Base-by-base conservation (phyloP, 2,113 vertebrate species). In the Syrrhaptes paradoxus region DNA sequence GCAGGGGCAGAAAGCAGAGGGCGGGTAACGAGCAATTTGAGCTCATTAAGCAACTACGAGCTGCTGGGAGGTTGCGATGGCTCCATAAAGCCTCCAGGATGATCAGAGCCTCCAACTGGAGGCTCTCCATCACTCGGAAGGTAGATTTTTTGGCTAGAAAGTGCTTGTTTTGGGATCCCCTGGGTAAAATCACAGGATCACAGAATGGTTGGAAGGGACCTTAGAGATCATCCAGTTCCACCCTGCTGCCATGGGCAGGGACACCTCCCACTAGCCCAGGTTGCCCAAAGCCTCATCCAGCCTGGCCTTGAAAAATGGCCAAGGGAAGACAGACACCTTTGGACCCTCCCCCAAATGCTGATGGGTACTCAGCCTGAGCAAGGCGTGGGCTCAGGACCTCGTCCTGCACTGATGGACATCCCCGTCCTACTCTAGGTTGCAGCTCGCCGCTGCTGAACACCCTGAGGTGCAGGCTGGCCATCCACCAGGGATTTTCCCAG, bases 341-440 rank as follows among this genome's bases (percentile, higher is more conserved):
- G 12, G 26, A 29, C n/a, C 41, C 15, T 19, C 9, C 6, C 18
- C 17, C 8, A 32, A 14, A 9, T 5, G 25, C 31, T 17, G 46
- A 9, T 2, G 1, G 28, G 16, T 10, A 4, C 41, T 34, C n/a
- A 26, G 18, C 22, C 26, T 6, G 13, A 22, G 25, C 15, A 61
- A 38, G 29, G 14, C 1, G 2, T 4, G 55, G 62, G 1, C 48
- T 45, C 62, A 13, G 73, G 34, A 62, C 6, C 36, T 13, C 38
- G 11, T 1, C 4, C 7, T 1, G 29, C 46, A 41, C 9, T 2
- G 1, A 32, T 4, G 43, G 77, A 38, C 31, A 7, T 28, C 2
- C 41, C 48, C 22, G 34, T 4, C 13, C 74, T 26, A 8, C 54
- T 20, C 28, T 0, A 17, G 19, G 43, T 20, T 28, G 36, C 12